Base-by-base conservation (phyloP, 1,140 invertebrate species). In the Drosophila tsacasi region DNA sequence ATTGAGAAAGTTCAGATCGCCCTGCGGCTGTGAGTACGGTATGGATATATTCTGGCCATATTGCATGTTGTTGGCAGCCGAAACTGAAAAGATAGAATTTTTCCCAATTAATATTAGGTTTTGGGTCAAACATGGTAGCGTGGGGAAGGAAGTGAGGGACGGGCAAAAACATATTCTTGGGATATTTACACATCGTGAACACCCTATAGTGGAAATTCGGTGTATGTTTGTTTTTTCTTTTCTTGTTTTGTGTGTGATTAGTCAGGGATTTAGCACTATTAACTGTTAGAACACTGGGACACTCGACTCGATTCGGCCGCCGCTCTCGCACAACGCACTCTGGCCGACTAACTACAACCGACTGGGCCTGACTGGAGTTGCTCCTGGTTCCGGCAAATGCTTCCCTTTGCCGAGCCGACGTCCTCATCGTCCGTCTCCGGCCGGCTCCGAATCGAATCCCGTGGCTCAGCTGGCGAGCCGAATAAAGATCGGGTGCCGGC, bases 1-100 rank as follows among this genome's bases (percentile, higher is more conserved):
- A 84, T 93, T 93, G 54, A 93, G 79, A 81, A 93, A 93, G 79
- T 92, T 93, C 47, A 93, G 84, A 90, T 93, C 92, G 72, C 76
- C 83, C 82, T 93, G 92, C 32, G 92, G 92, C 75, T 93, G 92
- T 66, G 92, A 92, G 76, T 93, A 93, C 46, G 92, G 92, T 90
- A 93, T 93, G 75, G 92, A 93, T 74, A 93, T 92, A 91, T 93
- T 93, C 60, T 93, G 92, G 67, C 92, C 92, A 90, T 93, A 93
- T 84, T 93, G 92, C 92, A 93, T 92, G 65, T 91, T 93, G 63
- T 93, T 93, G 58, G 92, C 92, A 57, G 91, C 92, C 57, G 87
- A 92, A 91, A 92, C 89, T 92, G 83, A 25, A 57, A 60, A 42
- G 71, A 74, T 64, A 77, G 12, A 52, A 21, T 27, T 15, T 19